phyloP scores from a whole-genome alignment of 2,113 vertebrate species.

The Tachysurus vachellii region DNA sequence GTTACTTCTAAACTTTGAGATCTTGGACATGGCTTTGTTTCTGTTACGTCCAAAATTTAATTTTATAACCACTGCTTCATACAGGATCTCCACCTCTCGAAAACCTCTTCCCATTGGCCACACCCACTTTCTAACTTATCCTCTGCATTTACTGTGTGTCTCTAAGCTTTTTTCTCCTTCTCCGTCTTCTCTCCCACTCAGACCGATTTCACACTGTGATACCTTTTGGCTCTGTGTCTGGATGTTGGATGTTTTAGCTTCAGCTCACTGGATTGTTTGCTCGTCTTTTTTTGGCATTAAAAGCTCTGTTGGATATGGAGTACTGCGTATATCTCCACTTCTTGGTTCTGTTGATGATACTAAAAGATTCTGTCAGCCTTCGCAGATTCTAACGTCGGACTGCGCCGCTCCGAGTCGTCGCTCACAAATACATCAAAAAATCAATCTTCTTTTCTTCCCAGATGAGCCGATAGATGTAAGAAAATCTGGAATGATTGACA shows the following conservation, averaged over 20 bases:
- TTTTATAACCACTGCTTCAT: background rate
- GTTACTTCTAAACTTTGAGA: background rate
- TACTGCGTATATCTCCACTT: background rate
- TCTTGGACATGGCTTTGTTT: background rate
- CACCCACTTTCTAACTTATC: background rate
- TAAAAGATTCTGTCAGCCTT: background rate
- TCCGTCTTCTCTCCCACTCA: background rate
- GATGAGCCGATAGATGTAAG: background rate
- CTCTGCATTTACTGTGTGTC: background rate
- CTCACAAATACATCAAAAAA: background rate
- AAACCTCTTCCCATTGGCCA: background rate
- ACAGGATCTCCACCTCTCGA: background rate
- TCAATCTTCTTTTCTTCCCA: background rate
- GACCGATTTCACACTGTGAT: background rate
- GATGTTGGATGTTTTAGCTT: background rate
- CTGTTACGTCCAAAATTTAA: background rate
- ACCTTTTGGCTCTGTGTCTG: background rate
- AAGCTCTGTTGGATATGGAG: background rate
- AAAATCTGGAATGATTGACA: background rate
- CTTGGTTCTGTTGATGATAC: background rate
- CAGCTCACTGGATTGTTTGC: background rate
- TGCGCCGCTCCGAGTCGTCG: background rate
- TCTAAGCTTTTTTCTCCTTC: background rate
- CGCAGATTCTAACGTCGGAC: background rate
- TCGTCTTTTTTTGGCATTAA: background rate